Evolutionary conservation across 2,888 invertebrate species (phyloP).

Genomic region (Orthosia gracilis): DNA sequence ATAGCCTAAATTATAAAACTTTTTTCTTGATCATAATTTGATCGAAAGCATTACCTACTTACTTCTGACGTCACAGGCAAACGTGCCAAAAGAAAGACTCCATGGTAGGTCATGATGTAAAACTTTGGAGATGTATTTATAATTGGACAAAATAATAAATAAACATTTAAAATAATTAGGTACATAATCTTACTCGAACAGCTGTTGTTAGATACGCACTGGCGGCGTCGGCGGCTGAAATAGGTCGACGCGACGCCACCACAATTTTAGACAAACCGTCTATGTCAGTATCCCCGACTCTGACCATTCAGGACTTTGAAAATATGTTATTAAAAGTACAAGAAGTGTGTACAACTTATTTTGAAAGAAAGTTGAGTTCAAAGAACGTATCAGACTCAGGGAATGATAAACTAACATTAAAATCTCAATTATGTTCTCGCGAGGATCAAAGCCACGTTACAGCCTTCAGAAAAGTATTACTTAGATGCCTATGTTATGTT

Average conservation of each 20-base stretch:
- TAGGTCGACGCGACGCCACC: neutral
- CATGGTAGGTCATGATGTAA: neutral
- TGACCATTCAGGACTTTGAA: neutral
- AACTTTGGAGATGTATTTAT: neutral
- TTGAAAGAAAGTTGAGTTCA: conserved; percentile 2
- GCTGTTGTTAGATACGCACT: neutral
- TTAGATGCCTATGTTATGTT: conserved; percentile 14
- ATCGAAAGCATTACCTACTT: neutral
- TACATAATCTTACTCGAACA: neutral
- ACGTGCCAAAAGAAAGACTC: neutral
- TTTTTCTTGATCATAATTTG: neutral
- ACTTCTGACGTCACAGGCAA: neutral
- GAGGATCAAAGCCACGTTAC: conserved; percentile 4
- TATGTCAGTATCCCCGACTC: neutral
- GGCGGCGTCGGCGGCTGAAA: neutral
- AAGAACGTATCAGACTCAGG: neutral
- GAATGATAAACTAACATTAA: conserved; percentile 7
- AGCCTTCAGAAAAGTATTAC: neutral
- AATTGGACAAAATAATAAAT: neutral
- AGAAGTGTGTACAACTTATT: neutral
- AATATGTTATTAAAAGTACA: conserved; percentile 12
- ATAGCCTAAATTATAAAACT: neutral
- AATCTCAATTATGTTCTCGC: conserved; percentile 15
- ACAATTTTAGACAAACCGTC: no score
- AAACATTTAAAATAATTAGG: neutral